Conservation (phyloP, 92 coral and sea anemone species). For the Phymanthus crucifer region DNA sequence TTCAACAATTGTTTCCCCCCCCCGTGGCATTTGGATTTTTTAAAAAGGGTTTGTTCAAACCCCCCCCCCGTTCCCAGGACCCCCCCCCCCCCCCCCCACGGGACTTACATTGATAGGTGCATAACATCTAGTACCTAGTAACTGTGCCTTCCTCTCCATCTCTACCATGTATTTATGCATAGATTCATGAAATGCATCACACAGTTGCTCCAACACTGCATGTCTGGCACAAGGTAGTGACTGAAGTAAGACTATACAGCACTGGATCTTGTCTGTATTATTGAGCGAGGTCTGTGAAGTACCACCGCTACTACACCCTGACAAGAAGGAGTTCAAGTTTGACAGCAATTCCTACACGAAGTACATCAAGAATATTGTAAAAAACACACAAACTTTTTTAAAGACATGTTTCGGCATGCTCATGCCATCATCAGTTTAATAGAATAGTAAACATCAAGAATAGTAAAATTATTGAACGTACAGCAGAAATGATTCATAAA, state of each 20-base stretch:
- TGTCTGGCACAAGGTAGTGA: slow-evolving; percentile 96
- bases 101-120: too few relatives aligned
- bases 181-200: slow-evolving; percentile 95
- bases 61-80: background rate
- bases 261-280: slow-evolving; percentile 73
- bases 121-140: slow-evolving; percentile 56
- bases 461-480: background rate
- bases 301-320: slow-evolving; percentile 55
- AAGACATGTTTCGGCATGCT: too few relatives aligned
- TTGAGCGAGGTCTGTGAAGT: slow-evolving; percentile 42
- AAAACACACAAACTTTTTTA: too few relatives aligned
- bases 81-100: background rate
- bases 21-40: too few relatives aligned
- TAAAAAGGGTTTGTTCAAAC: too few relatives aligned
- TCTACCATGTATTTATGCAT: slow-evolving; percentile 90
- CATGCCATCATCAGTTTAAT: too few relatives aligned
- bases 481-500: background rate
- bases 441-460: too few relatives aligned
- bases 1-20: too few relatives aligned
- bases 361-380: background rate
- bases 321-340: slow-evolving; percentile 75
- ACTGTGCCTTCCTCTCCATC: slow-evolving; percentile 78
- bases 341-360: slow-evolving; percentile 22
- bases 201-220: slow-evolving; percentile 93
- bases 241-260: slow-evolving; percentile 80